A percentile compares a stretch with the other conserved stretches of the same genome.
Evolutionary conservation across 2,888 invertebrate species (phyloP).

Genomic region (Melipona bicolor): DNA sequence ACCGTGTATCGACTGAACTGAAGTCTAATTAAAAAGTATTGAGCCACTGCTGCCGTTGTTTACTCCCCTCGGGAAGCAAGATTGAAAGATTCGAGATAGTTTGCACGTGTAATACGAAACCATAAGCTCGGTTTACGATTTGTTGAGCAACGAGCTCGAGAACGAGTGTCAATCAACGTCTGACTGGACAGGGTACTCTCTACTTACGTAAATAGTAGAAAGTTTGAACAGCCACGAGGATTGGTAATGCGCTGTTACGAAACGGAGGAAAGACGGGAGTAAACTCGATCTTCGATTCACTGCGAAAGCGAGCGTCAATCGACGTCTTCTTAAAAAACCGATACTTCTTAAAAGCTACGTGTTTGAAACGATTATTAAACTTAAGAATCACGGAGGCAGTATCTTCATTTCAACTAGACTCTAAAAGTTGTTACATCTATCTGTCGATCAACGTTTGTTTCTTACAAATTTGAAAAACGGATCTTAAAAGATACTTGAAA

Average conservation of each 20-base stretch:
- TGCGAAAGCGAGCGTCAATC: not conserved
- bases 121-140: too few species aligned
- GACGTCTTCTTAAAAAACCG: not conserved
- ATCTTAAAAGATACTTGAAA: not conserved
- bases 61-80: too few species aligned
- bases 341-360: not conserved
- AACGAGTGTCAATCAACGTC: too few species aligned
- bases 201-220: not conserved
- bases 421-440: not conserved
- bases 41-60: too few species aligned
- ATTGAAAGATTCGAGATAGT: too few species aligned
- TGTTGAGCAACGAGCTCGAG: too few species aligned
- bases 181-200: not conserved
- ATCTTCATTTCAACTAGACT: not conserved
- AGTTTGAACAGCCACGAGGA: not conserved
- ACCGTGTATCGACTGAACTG: too few species aligned
- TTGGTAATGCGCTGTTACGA: not conserved
- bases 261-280: not conserved
- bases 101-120: too few species aligned
- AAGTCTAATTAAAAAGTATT: too few species aligned
- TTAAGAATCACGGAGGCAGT: too few species aligned
- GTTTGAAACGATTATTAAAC: not conserved
- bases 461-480: not conserved
- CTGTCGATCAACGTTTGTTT: not conserved
- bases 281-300: not conserved